Evolutionary conservation across 2,797 vertebrate genomes (phyloP).

Genomic region (Emys orbicularis): DNA sequence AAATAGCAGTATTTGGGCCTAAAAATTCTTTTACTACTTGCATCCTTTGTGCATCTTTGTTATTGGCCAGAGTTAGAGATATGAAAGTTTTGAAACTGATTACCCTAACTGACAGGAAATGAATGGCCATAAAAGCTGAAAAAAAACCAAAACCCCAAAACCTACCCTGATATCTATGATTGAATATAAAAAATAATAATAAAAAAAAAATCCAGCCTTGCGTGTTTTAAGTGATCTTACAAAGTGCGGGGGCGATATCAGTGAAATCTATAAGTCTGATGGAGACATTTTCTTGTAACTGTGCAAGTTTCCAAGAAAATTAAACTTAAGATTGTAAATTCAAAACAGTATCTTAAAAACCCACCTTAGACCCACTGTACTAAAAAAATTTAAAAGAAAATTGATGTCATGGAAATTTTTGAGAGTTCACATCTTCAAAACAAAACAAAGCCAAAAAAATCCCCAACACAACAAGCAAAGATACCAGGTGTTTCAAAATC

Average conservation of each 20-base stretch:
- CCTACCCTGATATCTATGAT: not conserved
- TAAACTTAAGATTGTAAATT: not conserved
- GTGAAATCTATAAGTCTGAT: not conserved
- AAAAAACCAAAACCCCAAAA: rapidly evolving
- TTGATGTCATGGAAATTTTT: not conserved
- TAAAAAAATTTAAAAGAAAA: not conserved
- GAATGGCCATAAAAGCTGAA: not conserved
- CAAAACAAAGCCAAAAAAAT: not conserved
- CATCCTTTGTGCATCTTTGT: not conserved
- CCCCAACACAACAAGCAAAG: not conserved
- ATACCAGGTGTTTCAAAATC: not conserved
- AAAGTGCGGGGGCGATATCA: not conserved
- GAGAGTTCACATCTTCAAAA: rapidly evolving
- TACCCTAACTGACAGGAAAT: not conserved
- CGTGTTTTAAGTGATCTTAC: not conserved
- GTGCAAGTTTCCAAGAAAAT: not conserved
- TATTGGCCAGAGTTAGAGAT: not conserved
- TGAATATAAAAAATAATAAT: not conserved
- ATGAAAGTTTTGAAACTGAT: not conserved
- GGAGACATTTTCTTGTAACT: not conserved
- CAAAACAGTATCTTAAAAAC: not conserved
- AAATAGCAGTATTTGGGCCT: not conserved
- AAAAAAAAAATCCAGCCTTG: not conserved
- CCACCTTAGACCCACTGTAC: not conserved
- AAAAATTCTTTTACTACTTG: not conserved